Base-by-base conservation (phyloP, 2,113 vertebrate species). In the Dasyurus viverrinus region DNA sequence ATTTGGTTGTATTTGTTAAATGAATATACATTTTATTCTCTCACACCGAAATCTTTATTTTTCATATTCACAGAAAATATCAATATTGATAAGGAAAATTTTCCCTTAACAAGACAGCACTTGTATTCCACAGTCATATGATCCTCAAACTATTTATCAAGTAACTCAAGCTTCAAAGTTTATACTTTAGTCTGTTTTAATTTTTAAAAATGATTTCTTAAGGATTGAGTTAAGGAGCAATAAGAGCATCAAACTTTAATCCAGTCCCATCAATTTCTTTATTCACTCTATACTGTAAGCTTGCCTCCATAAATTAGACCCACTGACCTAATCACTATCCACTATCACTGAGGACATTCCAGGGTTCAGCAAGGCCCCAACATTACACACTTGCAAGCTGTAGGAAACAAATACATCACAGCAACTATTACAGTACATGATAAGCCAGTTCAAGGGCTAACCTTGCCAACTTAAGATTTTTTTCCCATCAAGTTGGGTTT, bases 371-470 rank as follows among this genome's bases (percentile, higher is more conserved):
- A 92, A 97, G 53, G 8, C 53, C 54, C 0, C 8, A 42, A 3
- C 24, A 50, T 91, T 48, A 84, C 36, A 94, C 90, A 93, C 3
- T 76, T 91, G 47, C 9, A 50, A 90, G 12, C 89, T 90, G 16
- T 42, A 92, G 12, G 48, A 46, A 60, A n/a, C 36, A 57, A 84
- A 23, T n/a, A 84, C 9, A 42, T 24, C 19, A 84, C 11, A 9
- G 0, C 0, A 0, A 68, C 54, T 91, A 93, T 91, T 53, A 68
- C 4, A 89, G 92, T 0, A 48, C 0, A 0, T 26, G 8, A 94
- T 94, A 36, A 36, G 3, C 0, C 0, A 0, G 0, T 68, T 92
- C 47, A 91, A 89, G 30, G 0, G 0, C 0, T 19, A 0, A 0
- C 22, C 92, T 93, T 90, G 57, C 36, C n/a, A 8, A 27, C 0